Evolutionary conservation across 2,888 invertebrate species (phyloP).

Genomic region (Zonitis immaculata): DNA sequence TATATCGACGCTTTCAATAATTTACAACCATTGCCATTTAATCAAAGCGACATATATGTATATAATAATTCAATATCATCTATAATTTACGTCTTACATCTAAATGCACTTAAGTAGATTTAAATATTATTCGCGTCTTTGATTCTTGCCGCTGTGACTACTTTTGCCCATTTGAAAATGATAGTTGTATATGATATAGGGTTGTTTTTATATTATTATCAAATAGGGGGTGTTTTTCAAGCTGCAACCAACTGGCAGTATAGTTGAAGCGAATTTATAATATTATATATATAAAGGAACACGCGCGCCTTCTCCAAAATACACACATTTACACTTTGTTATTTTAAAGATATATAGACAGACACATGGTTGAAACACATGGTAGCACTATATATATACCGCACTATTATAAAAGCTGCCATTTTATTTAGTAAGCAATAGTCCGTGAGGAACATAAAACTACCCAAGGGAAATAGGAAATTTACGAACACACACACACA

Average conservation of each 20-base stretch:
- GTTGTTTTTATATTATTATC: conserved; percentile 13
- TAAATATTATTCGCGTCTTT: conserved; percentile 30
- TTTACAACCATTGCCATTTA: conserved; percentile 20
- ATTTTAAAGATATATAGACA: conserved; percentile 32
- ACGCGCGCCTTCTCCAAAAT: conserved; percentile 24
- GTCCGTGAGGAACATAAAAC: conserved; percentile 30
- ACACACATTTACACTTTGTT: conserved; percentile 31
- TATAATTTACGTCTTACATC: conserved; percentile 32
- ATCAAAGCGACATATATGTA: conserved; percentile 23
- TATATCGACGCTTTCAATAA: conserved; percentile 10
- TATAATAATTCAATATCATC: conserved; percentile 24
- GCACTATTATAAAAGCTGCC: conserved; percentile 21
- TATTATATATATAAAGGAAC: no score
- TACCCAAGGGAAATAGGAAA: conserved; percentile 22
- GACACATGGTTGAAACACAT: conserved; percentile 28
- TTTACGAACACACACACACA: no score
- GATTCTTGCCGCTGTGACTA: conserved; percentile 21
- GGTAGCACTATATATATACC: conserved; percentile 19
- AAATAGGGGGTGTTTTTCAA: conserved; percentile 1
- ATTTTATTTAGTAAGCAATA: conserved; percentile 31
- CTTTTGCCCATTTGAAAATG: not conserved
- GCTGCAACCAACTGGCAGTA: conserved; percentile 31
- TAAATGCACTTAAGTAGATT: conserved; percentile 32
- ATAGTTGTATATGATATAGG: no score
- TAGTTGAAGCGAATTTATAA: conserved; percentile 25